Base-by-base conservation (phyloP, 2,888 invertebrate genomes). In the Germaria angustata region DNA sequence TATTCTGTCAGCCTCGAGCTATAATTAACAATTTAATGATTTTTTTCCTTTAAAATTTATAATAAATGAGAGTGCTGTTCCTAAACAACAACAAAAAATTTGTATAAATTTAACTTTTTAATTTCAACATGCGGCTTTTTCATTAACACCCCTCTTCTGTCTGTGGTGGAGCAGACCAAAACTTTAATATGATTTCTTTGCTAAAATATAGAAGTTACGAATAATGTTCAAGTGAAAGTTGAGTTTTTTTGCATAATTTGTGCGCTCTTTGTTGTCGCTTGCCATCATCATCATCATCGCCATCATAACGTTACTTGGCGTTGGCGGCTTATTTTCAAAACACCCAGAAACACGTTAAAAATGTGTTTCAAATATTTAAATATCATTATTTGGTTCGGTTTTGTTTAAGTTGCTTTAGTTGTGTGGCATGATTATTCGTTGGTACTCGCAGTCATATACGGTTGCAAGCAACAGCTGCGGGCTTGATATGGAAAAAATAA, bases 351-450 rank as follows among this genome's bases (percentile, higher is more conserved):
- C 61, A 69, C 39, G 34, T n/a, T 51, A 61, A 72, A 80, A 72
- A 81, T 72, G 57, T 59, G 66, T 82, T 79, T 79, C 51, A 79
- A 79, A 79, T 75, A 75, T 75, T 79, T 71, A 71, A 75, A 79
- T 68, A 76, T 69, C 22, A 78, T 57, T 65, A 46, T 57, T 61
- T 65, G 39, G 65, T 57, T 36, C 20, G 36, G 55, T 22, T 39
- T 49, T n/a, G n/a, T 34, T 28, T 32, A 15, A 39, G 53, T n/a
- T 36, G 13, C 32, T 71, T 57, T 20, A 61, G 22, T 32, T 68
- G 32, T 80, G 55, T 63, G 69, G 51, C 51, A 53, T 59, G 65
- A 17, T 32, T 71, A 44, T 28, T 41, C n/a, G 20, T 61, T 68
- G 55, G 46, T 49, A 53, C 24, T 51, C 59, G 9, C 17, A 59